Conservation (phyloP, 2,888 invertebrate genomes). For the Catocala sponsa region DNA sequence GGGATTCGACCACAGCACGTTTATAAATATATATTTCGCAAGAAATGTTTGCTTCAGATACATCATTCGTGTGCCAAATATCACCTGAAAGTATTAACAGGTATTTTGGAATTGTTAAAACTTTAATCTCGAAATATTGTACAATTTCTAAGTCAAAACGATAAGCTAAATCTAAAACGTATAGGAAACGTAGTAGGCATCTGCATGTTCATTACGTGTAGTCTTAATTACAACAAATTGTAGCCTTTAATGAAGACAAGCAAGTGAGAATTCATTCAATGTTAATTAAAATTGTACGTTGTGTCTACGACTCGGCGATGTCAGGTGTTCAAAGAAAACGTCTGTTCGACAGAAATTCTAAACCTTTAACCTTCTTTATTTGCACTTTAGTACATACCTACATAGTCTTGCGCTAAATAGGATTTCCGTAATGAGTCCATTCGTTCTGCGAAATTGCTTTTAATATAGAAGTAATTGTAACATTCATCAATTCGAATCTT, state of each 20-base stretch:
- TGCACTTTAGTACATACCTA: background rate
- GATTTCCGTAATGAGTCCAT: background rate
- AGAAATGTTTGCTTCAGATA: too few species aligned
- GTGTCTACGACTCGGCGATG: constrained; percentile 6
- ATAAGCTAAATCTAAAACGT: too few species aligned
- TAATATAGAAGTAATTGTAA: background rate
- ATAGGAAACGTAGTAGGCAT: background rate
- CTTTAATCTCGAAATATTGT: too few species aligned
- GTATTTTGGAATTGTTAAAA: too few species aligned
- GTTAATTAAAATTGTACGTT: constrained; percentile 37
- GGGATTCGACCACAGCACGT: too few species aligned
- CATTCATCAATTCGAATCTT: too few species aligned
- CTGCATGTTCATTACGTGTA: constrained; percentile 17
- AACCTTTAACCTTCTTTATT: constrained; percentile 10
- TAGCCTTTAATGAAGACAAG: constrained; percentile 41
- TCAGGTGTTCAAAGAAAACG: constrained; percentile 14
- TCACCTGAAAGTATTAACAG: too few species aligned
- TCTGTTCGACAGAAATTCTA: background rate
- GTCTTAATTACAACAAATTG: constrained; percentile 41
- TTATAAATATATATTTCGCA: too few species aligned
- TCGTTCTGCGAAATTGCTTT: background rate
- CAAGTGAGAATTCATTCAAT: constrained; percentile 37
- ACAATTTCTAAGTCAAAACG: too few species aligned
- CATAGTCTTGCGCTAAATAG: background rate
- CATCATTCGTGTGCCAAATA: too few species aligned